Percentiles rank a stretch among this genome's conserved stretches.
phyloP scores from a whole-genome alignment of 2,113 vertebrate species.

The Cavia aperea region DNA sequence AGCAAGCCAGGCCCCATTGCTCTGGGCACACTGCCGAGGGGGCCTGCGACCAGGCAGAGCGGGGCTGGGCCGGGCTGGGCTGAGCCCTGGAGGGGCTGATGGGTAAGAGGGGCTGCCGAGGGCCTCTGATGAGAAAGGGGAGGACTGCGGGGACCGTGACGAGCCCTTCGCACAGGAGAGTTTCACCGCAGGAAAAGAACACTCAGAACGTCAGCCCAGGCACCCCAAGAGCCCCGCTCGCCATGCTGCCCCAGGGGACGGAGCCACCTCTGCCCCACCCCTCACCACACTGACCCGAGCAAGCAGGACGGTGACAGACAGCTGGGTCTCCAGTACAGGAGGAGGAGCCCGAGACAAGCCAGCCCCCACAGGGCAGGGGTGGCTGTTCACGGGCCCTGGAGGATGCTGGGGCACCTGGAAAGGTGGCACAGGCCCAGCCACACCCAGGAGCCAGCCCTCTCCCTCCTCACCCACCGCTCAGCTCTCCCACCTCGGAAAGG shows the following conservation, averaged over 20 bases:
- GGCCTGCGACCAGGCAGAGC: not conserved
- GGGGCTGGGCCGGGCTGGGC: not conserved
- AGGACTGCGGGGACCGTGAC: accelerated
- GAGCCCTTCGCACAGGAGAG: not conserved
- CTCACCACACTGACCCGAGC: not conserved
- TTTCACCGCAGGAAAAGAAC: not conserved
- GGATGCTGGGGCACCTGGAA: no score
- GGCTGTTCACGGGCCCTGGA: not conserved
- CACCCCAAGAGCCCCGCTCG: accelerated
- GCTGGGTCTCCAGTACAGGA: not conserved
- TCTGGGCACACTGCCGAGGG: not conserved
- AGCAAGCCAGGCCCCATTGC: accelerated
- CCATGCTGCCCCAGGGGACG: accelerated
- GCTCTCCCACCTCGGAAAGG: not conserved
- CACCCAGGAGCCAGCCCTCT: not conserved
- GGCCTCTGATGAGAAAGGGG: not conserved
- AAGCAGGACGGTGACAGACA: not conserved
- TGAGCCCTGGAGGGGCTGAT: not conserved
- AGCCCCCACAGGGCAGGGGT: no score
- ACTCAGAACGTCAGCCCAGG: accelerated
- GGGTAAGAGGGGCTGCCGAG: not conserved
- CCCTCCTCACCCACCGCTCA: not conserved
- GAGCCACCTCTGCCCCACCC: accelerated
- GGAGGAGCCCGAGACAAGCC: not conserved
- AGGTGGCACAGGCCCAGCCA: not conserved